Evolutionary conservation across 2,113 vertebrate genomes (phyloP), one percentile per base, ranked within the genome.

Genomic region (Chlamydotis undulata): DNA sequence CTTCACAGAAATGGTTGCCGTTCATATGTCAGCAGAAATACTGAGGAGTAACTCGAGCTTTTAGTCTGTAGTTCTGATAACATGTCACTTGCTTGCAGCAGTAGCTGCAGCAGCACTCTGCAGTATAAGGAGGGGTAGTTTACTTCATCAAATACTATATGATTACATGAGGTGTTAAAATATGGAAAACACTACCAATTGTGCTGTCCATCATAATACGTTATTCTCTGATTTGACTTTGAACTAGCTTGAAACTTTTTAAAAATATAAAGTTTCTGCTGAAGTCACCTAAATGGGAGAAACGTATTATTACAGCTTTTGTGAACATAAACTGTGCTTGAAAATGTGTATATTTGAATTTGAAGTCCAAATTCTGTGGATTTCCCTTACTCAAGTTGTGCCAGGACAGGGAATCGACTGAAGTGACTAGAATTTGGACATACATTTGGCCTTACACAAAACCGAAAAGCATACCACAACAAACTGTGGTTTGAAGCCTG

Each of bases 11-110:
- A 80, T 33, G 21, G 53, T 22, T 57, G 73, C 35, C 81, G 74
- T 68, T 95, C 47, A 35, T 74, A 94, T 12, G 26, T 83, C 90
- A 87, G 76, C 33, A 94, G 83, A 96, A 96, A 93, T 68, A 91
- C 52, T 87, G 50, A 78, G 39, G 24, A 91, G 19, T 68, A 69
- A 57, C 65, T 81, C 74, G 9, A 49, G 64, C 35, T 97, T 95
- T 95, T 78, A 73, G 33, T 71, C 45, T 63, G 39, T 73, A 94
- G 49, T 65, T 91, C 45, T 84, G 68, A 56, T 73, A 93, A 65
- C 19, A 70, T 77, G 67, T 94, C 60, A 87, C 70, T 91, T 92
- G 63, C 67, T 91, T 69, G 26, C 47, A 64, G 41, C 17, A 73
- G 64, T 53, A 89, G 37, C 43, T 92, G 55, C 53, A 60, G n/a